Base-by-base conservation (phyloP, 2,113 vertebrate genomes). In the Carollia perspicillata region DNA sequence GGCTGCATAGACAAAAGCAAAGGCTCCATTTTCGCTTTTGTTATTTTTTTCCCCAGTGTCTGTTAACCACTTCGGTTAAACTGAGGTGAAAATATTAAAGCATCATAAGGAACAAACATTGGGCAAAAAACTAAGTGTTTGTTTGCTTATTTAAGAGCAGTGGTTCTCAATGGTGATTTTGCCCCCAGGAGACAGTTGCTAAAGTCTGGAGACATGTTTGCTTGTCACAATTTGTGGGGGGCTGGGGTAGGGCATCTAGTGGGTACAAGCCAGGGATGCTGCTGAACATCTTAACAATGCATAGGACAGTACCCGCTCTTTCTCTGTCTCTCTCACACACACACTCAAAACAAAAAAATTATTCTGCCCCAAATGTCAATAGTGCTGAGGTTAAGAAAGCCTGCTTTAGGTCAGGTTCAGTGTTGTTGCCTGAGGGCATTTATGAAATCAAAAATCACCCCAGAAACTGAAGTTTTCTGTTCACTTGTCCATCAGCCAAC, bases 391-490 rank as follows among this genome's bases (percentile, higher is more conserved):
- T 68, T 51, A 35, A 87, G 40, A 90, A 68, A 69, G 13, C 65
- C 9, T 94, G 42, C 16, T 68, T 68, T 55, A 47, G 53, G 28
- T 8, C 37, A 51, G 18, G 60, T 72, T 28, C 42, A 44, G 6
- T 89, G 22, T n/a, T 40, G 3, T 30, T 92, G n/a, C 35, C 49
- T 53, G 22, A 88, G 78, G 60, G 51, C 30, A 44, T 83, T 30
- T 84, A 90, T 92, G 44, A 96, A 65, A 68, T 68, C 44, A 30
- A 81, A 77, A 95, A 86, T 58, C 55, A 80, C 16, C 30, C 47
- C 33, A 42, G 26, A 71, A 69, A 90, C 40, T 28, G 23, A 87
- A 84, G 58, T 72, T 84, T 74, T 66, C 66, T 89, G 49, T 33
- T 68, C 58, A 88, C 35, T 83, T 68, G 16, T 79, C n/a, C 81